Percentiles rank a stretch among this genome's conserved stretches.
These are phyloP conservation scores for Laticauda laticaudata DNA, from an alignment of 2,113 vertebrate species.

Conservation along the genomic window DNA sequence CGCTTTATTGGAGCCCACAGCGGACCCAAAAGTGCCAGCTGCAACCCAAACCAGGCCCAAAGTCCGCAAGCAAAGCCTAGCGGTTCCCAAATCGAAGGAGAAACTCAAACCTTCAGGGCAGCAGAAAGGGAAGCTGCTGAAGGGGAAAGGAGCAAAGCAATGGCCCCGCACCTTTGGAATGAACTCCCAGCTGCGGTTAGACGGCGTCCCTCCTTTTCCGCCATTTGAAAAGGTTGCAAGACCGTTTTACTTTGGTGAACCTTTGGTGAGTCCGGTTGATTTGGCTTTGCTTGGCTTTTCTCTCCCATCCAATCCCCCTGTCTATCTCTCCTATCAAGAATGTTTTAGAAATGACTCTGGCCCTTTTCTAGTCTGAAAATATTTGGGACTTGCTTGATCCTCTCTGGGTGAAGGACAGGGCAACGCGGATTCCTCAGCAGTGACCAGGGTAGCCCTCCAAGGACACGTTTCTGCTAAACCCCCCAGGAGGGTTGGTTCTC, in stretches of 20 bases:
- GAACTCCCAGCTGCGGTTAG: not conserved
- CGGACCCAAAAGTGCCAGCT: not conserved
- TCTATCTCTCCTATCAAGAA: not conserved
- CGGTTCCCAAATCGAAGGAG: not conserved
- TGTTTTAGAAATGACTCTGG: not conserved
- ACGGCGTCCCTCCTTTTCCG: not conserved
- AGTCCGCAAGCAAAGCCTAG: not conserved
- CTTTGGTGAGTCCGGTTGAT: not conserved
- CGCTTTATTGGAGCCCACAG: not conserved
- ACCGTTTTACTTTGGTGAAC: constrained; percentile 19
- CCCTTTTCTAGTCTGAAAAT: not conserved
- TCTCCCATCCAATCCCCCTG: not conserved
- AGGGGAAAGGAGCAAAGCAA: not conserved
- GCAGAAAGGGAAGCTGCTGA: not conserved
- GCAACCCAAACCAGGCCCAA: not conserved
- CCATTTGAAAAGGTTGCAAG: constrained; percentile 15
- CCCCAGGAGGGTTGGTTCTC: not conserved
- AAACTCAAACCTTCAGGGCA: not conserved
- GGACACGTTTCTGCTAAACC: not conserved
- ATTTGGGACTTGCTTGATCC: not conserved
- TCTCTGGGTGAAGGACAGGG: not conserved
- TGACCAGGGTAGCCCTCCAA: not conserved
- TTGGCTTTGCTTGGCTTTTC: not conserved
- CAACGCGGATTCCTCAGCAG: not conserved
- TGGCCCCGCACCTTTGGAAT: not conserved